Conservation (phyloP, 2,888 invertebrate genomes). For the Druceiella hillmani region DNA sequence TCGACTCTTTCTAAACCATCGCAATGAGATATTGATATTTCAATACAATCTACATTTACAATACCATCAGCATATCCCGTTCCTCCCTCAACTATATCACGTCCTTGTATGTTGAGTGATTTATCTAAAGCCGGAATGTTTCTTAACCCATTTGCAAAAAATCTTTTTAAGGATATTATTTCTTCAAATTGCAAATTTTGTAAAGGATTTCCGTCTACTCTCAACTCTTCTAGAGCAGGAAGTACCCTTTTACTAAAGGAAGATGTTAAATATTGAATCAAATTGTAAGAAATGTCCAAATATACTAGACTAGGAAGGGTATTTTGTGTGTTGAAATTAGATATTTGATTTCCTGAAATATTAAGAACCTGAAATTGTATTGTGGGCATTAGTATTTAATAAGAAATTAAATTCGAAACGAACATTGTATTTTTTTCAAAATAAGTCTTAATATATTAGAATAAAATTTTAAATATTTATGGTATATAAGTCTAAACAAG, state of each 20-base stretch:
- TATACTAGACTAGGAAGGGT: slow-evolving; percentile 40
- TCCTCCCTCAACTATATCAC: too few relatives aligned
- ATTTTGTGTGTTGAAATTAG: slow-evolving; percentile 38
- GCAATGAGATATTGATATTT: slow-evolving; percentile 46
- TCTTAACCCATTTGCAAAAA: slow-evolving; percentile 42
- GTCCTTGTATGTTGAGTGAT: too few relatives aligned
- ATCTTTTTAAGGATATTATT: slow-evolving; percentile 38
- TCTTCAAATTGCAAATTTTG: slow-evolving; percentile 42
- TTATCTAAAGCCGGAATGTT: too few relatives aligned
- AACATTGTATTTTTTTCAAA: too few relatives aligned
- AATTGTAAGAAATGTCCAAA: slow-evolving; percentile 50
- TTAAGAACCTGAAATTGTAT: slow-evolving; percentile 38
- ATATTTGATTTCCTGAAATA: slow-evolving; percentile 44
- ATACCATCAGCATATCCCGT: slow-evolving; percentile 9
- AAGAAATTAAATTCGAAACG: too few relatives aligned
- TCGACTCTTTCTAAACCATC: too few relatives aligned
- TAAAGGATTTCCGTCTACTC: slow-evolving; percentile 51
- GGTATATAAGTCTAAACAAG: too few relatives aligned
- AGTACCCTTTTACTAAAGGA: slow-evolving; percentile 38
- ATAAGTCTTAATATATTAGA: too few relatives aligned
- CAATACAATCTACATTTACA: slow-evolving; percentile 35
- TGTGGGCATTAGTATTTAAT: not conserved
- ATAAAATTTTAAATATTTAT: too few relatives aligned
- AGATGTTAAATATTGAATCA: slow-evolving; percentile 41
- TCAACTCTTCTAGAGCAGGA: slow-evolving; percentile 44